phyloP scores from a whole-genome alignment of 2,113 vertebrate genomes.

The Polypterus bichir region DNA sequence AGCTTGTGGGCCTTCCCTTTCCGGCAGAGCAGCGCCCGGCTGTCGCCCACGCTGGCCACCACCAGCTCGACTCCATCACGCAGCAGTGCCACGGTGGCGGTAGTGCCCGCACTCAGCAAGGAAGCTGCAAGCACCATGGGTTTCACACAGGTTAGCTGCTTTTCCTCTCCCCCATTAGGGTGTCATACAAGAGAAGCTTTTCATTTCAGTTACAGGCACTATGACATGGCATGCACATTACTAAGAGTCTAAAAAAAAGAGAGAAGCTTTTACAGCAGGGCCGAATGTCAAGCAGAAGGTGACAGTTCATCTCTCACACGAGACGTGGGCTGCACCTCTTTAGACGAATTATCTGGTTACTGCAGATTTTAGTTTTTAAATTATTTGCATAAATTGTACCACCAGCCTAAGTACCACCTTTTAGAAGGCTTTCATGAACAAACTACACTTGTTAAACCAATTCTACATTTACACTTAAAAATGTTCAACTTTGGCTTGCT shows the following conservation, averaged over 20 bases:
- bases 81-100: constrained; percentile 88
- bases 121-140: constrained; percentile 51
- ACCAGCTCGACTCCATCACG: constrained; percentile 89
- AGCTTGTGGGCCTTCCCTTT: constrained; percentile 85
- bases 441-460: no score
- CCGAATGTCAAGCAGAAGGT: background rate
- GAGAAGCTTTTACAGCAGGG: constrained; percentile 2
- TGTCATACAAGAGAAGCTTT: no score
- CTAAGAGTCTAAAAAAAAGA: background rate
- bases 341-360: no score
- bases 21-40: constrained; percentile 84
- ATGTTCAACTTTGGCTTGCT: no score
- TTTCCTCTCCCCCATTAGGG: background rate
- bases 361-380: no score
- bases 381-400: no score
- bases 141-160: background rate
- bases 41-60: constrained; percentile 89
- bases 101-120: constrained; percentile 67
- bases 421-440: no score
- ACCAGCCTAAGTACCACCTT: no score
- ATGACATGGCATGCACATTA: background rate
- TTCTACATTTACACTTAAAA: no score
- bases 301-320: no score
- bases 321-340: no score
- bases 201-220: no score